Percentiles rank a stretch among this genome's conserved stretches.
Conservation (phyloP, 2,888 invertebrate species). For the Abrostola tripartita region DNA sequence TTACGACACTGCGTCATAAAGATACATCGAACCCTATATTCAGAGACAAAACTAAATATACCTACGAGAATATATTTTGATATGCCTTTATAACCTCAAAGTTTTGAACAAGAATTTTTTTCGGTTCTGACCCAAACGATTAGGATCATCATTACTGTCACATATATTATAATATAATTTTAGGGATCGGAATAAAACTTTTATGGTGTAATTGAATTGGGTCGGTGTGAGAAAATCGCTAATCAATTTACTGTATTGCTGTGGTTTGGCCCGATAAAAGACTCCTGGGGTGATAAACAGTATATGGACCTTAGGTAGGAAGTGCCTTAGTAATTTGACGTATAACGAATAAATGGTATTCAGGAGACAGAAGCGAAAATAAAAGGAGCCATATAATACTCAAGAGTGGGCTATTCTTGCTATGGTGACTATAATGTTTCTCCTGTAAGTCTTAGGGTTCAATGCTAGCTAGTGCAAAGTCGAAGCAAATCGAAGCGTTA, state of each 20-base stretch:
- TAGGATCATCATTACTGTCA: neutral
- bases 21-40: neutral
- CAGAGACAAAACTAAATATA: too few species aligned
- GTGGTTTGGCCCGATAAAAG: neutral
- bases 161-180: conserved; percentile 14
- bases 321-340: too few species aligned
- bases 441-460: too few species aligned
- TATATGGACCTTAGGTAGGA: too few species aligned
- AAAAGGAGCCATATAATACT: too few species aligned
- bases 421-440: too few species aligned
- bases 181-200: conserved; percentile 10
- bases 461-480: too few species aligned
- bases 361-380: too few species aligned
- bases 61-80: neutral
- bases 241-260: conserved; percentile 2
- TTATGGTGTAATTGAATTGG: conserved; percentile 8
- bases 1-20: neutral
- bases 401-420: too few species aligned
- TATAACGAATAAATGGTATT: too few species aligned
- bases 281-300: too few species aligned
- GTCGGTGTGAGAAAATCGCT: neutral
- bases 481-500: too few species aligned
- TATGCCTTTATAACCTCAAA: neutral
- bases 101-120: neutral
- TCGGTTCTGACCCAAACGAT: neutral